Base-by-base conservation (phyloP, 2,113 vertebrate species). In the Sorex fumeus region DNA sequence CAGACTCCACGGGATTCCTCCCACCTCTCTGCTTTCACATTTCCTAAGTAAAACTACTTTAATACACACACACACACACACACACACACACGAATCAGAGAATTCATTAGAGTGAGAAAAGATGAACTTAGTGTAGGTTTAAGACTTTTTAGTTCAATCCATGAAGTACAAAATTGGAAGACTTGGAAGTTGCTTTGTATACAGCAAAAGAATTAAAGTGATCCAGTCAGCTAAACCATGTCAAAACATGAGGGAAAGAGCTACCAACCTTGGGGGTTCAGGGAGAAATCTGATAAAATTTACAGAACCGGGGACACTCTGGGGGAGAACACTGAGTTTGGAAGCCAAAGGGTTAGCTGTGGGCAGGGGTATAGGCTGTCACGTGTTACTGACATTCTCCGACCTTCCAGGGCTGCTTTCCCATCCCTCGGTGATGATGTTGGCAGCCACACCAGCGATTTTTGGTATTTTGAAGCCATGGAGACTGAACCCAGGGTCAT, bases 41-140 rank as follows among this genome's bases (percentile, higher is more conserved):
- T 18, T 9, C 57, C 57, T 9, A 60, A 3, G 9, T 21, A 13
- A 60, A 21, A 60, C 13, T 60, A 60, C 13, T 18, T 60, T 60
- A 18, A 9, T 60, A 21, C 57, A 60, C 57, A 21, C 57, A 60
- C 57, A 60, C 57, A 60, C 57, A 60, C 57, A 60, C 57, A 60
- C 57, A 60, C 57, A 60, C 57, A 92, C 3, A 30, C 67, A 50
- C 45, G 28, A 78, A 93, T 88, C 57, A 71, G 71, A 92, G 82
- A 94, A 60, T 32, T 84, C 30, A 11, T 72, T 81, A 77, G 36
- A 79, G 36, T 64, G 74, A 80, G 67, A 76, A 84, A 92, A 74
- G 43, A 64, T 9, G 6, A 83, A 16, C 34, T 87, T 71, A 87
- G 77, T 21, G 47, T 36, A 12, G 11, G 30, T 27, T 34, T 25